phyloP scores from a whole-genome alignment of 2,113 vertebrate genomes.

The Collichthys lucidus region DNA sequence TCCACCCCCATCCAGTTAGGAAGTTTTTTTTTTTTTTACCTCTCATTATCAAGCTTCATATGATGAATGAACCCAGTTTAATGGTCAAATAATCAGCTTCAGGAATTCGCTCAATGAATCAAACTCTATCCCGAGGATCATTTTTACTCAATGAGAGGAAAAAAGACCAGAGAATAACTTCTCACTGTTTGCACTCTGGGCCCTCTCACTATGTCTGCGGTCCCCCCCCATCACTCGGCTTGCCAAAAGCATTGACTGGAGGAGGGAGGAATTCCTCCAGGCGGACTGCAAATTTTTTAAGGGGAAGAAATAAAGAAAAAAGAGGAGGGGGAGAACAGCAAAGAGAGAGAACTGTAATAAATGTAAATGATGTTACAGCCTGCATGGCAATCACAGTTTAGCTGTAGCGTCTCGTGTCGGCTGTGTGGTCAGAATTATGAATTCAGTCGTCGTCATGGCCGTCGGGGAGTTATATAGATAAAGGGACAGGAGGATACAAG shows the following conservation, averaged over 20 bases:
- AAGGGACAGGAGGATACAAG: slow-evolving; percentile 27
- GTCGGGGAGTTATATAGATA: slow-evolving; percentile 20
- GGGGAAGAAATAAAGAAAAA: slow-evolving; percentile 19
- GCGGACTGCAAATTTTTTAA: slow-evolving; percentile 41
- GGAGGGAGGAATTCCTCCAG: slow-evolving; percentile 54
- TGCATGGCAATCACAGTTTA: slow-evolving; percentile 1
- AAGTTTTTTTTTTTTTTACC: slow-evolving; percentile 36
- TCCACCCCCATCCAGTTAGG: slow-evolving; percentile 36
- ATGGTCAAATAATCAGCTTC: slow-evolving; percentile 68
- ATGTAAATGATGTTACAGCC: slow-evolving; percentile 35
- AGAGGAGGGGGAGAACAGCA: not conserved
- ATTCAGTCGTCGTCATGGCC: slow-evolving; percentile 33
- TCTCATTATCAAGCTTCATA: slow-evolving; percentile 17
- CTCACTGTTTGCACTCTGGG: slow-evolving; percentile 63
- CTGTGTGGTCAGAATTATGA: slow-evolving; percentile 38
- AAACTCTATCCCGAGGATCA: slow-evolving; percentile 36
- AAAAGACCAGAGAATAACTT: slow-evolving; percentile 49
- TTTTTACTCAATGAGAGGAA: slow-evolving; percentile 35
- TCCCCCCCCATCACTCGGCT: slow-evolving; percentile 40
- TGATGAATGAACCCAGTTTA: slow-evolving; percentile 49
- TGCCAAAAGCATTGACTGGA: slow-evolving; percentile 53
- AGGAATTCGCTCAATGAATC: slow-evolving; percentile 51
- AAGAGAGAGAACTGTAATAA: slow-evolving; percentile 8
- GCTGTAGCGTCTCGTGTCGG: slow-evolving; percentile 4
- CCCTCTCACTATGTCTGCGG: slow-evolving; percentile 40